phyloP scores from a whole-genome alignment of 1,140 invertebrate genomes.

The Drosophila kepulauana region DNA sequence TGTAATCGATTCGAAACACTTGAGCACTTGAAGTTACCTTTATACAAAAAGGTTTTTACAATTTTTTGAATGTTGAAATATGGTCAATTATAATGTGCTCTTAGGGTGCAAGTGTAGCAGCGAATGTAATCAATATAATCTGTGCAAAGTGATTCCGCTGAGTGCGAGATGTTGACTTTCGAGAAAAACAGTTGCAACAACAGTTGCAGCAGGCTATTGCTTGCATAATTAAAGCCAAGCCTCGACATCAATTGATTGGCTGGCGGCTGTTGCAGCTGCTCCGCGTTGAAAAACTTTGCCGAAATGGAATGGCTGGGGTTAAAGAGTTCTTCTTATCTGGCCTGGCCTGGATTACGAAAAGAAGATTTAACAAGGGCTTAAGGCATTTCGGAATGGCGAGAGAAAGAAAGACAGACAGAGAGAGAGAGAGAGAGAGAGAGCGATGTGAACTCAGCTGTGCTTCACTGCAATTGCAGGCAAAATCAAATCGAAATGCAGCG shows the following conservation, averaged over 20 bases:
- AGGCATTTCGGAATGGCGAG: too few species aligned
- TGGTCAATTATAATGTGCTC: background rate
- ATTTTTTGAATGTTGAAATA: background rate
- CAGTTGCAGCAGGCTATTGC: conserved; percentile 1
- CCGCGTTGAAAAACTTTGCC: background rate
- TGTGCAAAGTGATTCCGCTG: background rate
- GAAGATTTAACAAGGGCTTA: background rate
- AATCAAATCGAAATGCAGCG: conserved; percentile 42
- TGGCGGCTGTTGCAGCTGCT: conserved; percentile 43
- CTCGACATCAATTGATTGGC: conserved; percentile 47
- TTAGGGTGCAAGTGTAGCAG: background rate
- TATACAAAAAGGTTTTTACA: too few species aligned
- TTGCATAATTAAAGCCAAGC: conserved; percentile 48
- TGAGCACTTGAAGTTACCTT: background rate
- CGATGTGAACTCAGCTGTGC: conserved; percentile 7
- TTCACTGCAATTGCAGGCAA: conserved; percentile 8
- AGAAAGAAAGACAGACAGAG: background rate
- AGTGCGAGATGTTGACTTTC: conserved; percentile 10
- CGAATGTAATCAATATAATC: conserved; percentile 13
- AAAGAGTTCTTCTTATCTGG: too few species aligned
- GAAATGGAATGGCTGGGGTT: background rate
- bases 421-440: too few species aligned
- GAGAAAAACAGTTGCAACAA: background rate
- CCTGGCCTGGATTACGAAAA: background rate
- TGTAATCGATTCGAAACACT: background rate